A percentile compares a stretch with the other conserved stretches of the same genome.
Conservation (phyloP, 1,140 invertebrate genomes). For the Drosophila watanabei region DNA sequence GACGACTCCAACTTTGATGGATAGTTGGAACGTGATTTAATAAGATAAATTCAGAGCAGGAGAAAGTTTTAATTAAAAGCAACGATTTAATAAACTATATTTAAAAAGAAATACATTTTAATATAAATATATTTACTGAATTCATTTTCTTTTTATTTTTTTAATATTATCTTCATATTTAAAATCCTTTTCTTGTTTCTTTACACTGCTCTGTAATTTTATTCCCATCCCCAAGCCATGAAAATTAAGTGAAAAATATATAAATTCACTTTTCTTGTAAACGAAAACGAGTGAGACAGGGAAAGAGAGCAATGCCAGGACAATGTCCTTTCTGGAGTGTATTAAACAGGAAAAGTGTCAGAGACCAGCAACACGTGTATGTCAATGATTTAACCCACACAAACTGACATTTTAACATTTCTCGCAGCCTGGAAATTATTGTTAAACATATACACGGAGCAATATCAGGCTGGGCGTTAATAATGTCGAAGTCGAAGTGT, state of each 20-base stretch:
- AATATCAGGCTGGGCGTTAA: slow-evolving; percentile 36
- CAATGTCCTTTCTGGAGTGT: slow-evolving; percentile 48
- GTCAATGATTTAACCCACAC: slow-evolving; percentile 44
- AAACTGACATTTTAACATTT: slow-evolving; percentile 9
- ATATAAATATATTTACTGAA: too few relatives aligned
- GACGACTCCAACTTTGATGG: slow-evolving; percentile 5
- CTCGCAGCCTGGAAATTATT: slow-evolving; percentile 26
- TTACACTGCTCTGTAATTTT: slow-evolving; percentile 55
- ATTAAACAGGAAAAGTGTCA: slow-evolving; percentile 59
- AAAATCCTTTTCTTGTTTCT: background rate
- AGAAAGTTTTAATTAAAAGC: background rate
- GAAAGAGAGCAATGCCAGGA: background rate
- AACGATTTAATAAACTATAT: too few relatives aligned
- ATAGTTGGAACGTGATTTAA: slow-evolving; percentile 23
- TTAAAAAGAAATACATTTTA: background rate
- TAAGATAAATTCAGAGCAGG: background rate
- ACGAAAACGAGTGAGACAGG: background rate
- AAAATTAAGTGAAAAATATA: slow-evolving; percentile 38
- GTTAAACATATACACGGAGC: slow-evolving; percentile 26
- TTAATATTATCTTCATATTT: background rate
- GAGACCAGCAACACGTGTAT: slow-evolving; percentile 58
- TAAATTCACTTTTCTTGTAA: slow-evolving; percentile 38
- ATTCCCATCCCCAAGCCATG: slow-evolving; percentile 31
- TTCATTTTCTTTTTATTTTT: background rate
- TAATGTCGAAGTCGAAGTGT: slow-evolving; percentile 61